phyloP scores from a whole-genome alignment of 2,888 invertebrate genomes.

The Folsomia candida region DNA sequence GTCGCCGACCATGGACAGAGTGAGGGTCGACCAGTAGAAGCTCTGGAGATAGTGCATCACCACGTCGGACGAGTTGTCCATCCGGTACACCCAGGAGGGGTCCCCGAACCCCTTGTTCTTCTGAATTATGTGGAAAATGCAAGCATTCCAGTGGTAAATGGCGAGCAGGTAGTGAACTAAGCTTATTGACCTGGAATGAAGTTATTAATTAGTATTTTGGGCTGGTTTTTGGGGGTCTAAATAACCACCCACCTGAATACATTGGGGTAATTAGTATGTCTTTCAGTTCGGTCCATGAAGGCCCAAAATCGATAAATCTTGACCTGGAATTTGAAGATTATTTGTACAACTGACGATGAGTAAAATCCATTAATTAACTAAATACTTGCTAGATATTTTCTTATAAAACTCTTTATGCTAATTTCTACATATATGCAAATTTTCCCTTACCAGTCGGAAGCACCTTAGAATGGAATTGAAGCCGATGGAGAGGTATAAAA shows the following conservation, averaged over 20 bases:
- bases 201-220: no score
- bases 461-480: slow-evolving; percentile 78
- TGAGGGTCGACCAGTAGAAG: slow-evolving; percentile 97
- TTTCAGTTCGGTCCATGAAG: slow-evolving; percentile 95
- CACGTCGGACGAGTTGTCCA: slow-evolving; percentile 69
- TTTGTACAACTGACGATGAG: no score
- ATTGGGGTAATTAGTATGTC: slow-evolving; percentile 98
- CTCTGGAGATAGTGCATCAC: slow-evolving; percentile 94
- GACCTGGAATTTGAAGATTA: slow-evolving; percentile 73
- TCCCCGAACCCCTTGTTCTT: slow-evolving; percentile 93
- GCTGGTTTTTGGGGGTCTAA: no score
- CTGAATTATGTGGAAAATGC: slow-evolving; percentile 94
- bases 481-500: slow-evolving; percentile 95
- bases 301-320: slow-evolving; percentile 98
- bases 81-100: slow-evolving; percentile 79
- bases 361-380: no score
- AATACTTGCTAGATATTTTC: no score
- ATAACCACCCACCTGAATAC: slow-evolving; percentile 72
- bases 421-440: no score
- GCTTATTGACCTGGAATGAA: slow-evolving; percentile 68
- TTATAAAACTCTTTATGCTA: no score
- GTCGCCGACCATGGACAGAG: slow-evolving; percentile 92
- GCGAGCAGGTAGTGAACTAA: slow-evolving; percentile 93
- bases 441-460: slow-evolving; percentile 37
- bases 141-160: slow-evolving; percentile 99